These are phyloP conservation scores for Selene dorsalis DNA, from an alignment of 2,797 vertebrate genomes.

Conservation along the genomic window DNA sequence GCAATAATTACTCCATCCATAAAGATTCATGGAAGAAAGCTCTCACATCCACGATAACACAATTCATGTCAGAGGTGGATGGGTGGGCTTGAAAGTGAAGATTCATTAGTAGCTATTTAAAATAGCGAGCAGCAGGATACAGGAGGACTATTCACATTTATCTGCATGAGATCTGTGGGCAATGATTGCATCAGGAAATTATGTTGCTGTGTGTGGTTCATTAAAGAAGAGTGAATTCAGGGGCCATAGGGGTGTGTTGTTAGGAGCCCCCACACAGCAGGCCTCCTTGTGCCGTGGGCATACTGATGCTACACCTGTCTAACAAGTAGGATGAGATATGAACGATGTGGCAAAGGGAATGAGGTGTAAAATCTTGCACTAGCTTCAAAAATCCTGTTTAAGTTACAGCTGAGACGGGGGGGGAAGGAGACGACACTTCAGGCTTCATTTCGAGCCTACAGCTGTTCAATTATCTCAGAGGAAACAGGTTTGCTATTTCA, in stretches of 20 bases:
- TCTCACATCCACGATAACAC: slow-evolving; percentile 35
- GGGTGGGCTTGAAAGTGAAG: slow-evolving; percentile 50
- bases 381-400: slow-evolving; percentile 9
- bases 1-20: slow-evolving; percentile 56
- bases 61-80: slow-evolving; percentile 66
- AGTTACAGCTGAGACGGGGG: slow-evolving; percentile 1
- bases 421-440: not conserved
- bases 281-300: slow-evolving; percentile 9
- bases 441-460: not conserved
- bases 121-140: slow-evolving; percentile 66
- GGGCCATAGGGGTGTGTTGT: slow-evolving; percentile 27
- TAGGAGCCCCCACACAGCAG: slow-evolving; percentile 48
- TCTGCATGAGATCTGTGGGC: slow-evolving; percentile 63
- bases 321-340: slow-evolving; percentile 35
- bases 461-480: slow-evolving; percentile 19
- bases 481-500: slow-evolving; percentile 6
- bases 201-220: slow-evolving; percentile 24
- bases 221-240: slow-evolving; percentile 51
- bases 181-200: slow-evolving; percentile 75
- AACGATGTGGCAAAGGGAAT: slow-evolving; percentile 17
- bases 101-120: slow-evolving; percentile 72
- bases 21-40: slow-evolving; percentile 50
- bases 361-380: slow-evolving; percentile 13
- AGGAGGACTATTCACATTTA: slow-evolving; percentile 50
- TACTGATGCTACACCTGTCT: slow-evolving; percentile 13